phyloP scores from a whole-genome alignment of 2,797 vertebrate genomes.

The Xenopus petersii region DNA sequence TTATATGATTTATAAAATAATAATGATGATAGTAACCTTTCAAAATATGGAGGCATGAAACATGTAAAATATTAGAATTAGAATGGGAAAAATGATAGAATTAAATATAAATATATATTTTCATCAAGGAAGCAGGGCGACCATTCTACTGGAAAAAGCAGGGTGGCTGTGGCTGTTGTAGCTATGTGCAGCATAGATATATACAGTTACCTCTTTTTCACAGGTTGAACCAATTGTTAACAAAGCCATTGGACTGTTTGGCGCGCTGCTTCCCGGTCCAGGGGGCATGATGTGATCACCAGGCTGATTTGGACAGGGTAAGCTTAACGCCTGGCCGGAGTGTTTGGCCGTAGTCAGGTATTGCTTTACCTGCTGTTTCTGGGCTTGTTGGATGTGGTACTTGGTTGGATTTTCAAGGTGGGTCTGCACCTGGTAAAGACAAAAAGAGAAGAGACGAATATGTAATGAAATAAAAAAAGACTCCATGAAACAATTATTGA shows the following conservation, averaged over 20 bases:
- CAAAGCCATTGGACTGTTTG: constrained; percentile 97
- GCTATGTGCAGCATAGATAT: background rate
- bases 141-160: too few species aligned
- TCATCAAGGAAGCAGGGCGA: too few species aligned
- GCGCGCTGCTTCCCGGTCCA: constrained; percentile 87
- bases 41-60: too few species aligned
- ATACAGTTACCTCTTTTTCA: constrained; percentile 89
- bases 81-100: too few species aligned
- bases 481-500: constrained; percentile 55
- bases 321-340: constrained; percentile 87
- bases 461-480: background rate
- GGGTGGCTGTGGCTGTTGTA: background rate
- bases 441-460: background rate
- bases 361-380: constrained; percentile 95
- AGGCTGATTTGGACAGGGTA: constrained; percentile 90
- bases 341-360: constrained; percentile 92
- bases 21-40: too few species aligned
- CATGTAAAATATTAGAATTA: too few species aligned
- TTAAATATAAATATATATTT: too few species aligned
- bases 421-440: constrained; percentile 78
- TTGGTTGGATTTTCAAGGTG: constrained; percentile 94
- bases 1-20: too few species aligned
- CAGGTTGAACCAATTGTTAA: constrained; percentile 94
- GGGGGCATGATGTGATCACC: constrained; percentile 92
- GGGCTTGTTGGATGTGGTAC: constrained; percentile 94